Conservation (phyloP, 2,888 invertebrate species). For the Dynastes hyllus region DNA sequence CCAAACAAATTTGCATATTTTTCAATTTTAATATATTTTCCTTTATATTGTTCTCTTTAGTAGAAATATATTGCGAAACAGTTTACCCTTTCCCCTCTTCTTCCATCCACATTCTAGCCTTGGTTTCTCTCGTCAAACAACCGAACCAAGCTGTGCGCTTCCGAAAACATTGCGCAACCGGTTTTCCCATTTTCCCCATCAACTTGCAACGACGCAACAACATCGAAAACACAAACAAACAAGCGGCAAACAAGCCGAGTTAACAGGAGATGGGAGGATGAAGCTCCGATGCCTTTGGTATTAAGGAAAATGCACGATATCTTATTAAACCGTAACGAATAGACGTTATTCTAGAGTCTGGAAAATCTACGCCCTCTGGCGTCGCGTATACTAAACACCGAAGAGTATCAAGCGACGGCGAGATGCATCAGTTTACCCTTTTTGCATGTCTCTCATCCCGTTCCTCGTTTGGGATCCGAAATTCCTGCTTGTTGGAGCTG, state of each 20-base stretch:
- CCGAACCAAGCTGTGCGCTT: not conserved
- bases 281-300: conserved; percentile 5
- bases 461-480: no score
- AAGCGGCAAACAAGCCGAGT: not conserved
- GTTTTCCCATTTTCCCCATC: conserved; percentile 4
- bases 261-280: not conserved
- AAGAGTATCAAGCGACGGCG: no score
- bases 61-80: no score
- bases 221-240: conserved; percentile 10
- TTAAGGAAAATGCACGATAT: conserved; percentile 24
- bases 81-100: no score
- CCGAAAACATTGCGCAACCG: not conserved
- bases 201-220: conserved; percentile 15
- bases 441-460: no score
- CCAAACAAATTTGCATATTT: no score
- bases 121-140: not conserved
- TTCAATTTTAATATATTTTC: no score
- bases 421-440: no score
- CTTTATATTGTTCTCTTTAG: no score
- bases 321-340: conserved; percentile 21
- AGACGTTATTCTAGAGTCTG: not conserved
- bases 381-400: not conserved
- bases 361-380: not conserved
- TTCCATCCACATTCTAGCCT: not conserved
- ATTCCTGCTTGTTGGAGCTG: no score